Evolutionary conservation across 2,888 invertebrate species (phyloP), one percentile per base, ranked within the genome.

Genomic region (Paralinhomoeus sp.): DNA sequence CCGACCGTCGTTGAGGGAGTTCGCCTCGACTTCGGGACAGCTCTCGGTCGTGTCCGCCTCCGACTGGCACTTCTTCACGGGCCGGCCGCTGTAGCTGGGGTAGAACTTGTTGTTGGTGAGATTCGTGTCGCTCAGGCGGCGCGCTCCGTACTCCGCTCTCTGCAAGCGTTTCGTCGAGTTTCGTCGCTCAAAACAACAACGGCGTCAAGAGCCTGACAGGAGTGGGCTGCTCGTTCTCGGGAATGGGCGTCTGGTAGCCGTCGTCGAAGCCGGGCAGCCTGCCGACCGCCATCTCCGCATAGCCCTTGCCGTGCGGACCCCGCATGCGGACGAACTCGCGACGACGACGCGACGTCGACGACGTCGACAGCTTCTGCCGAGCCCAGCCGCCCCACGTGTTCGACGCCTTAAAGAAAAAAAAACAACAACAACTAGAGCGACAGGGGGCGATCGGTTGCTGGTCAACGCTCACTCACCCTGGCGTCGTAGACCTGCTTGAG

Each of bases 401-500:
- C n/a, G n/a, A n/a, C n/a, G n/a, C n/a, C n/a, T n/a, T n/a, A n/a
- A n/a, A n/a, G n/a, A n/a, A n/a, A n/a, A n/a, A n/a, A n/a, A n/a
- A n/a, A n/a, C n/a, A n/a, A n/a, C n/a, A n/a, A n/a, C n/a, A n/a
- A n/a, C n/a, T n/a, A n/a, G n/a, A n/a, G n/a, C n/a, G n/a, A n/a
- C n/a, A n/a, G n/a, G n/a, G n/a, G n/a, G n/a, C n/a, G n/a, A n/a
- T n/a, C n/a, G n/a, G n/a, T n/a, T n/a, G n/a, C n/a, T n/a, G n/a
- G n/a, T n/a, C n/a, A n/a, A n/a, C n/a, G n/a, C n/a, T n/a, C n/a
- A n/a, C n/a, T n/a, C 64, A 89, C 89, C 72, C 87, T 73, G 22
- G 83, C 77, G 66, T 91, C 89, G 67, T 91, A 91, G 47, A 91
- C 89, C 67, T 83, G 78, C 64, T 89, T 87, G 50, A 97, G 71